These are phyloP conservation scores for Enteromius fasciolatus DNA, from an alignment of 2,797 vertebrate species.

Conservation along the genomic window DNA sequence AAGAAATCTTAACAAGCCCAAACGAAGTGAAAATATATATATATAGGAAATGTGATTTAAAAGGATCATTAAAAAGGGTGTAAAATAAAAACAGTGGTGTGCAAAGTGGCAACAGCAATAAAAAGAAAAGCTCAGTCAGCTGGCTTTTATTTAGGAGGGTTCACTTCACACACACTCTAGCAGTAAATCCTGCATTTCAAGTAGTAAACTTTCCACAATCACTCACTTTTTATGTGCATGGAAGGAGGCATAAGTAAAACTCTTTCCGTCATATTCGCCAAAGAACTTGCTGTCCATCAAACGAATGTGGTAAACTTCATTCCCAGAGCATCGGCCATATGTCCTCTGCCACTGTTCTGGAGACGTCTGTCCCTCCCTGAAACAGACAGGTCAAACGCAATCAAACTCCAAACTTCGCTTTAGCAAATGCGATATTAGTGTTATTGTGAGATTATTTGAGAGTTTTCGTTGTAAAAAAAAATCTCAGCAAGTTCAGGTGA, in stretches of 20 bases:
- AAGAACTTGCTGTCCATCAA: constrained; percentile 96
- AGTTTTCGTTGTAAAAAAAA: background rate
- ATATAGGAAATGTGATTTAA: background rate
- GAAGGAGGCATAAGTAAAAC: constrained; percentile 97
- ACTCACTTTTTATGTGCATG: constrained; percentile 98
- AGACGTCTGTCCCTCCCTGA: constrained; percentile 92
- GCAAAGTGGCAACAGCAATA: background rate
- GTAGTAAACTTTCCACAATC: background rate
- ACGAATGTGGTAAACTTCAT: constrained; percentile 96
- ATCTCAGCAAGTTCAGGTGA: background rate
- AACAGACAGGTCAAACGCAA: constrained; percentile 36
- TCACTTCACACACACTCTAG: background rate
- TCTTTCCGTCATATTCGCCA: constrained; percentile 95
- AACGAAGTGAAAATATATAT: too few species aligned
- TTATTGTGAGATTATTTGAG: background rate
- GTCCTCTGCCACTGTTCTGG: constrained; percentile 97
- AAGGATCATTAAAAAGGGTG: background rate
- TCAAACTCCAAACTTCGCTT: background rate
- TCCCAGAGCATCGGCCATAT: constrained; percentile 95
- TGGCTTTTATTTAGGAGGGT: background rate
- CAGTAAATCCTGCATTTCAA: background rate
- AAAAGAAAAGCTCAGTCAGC: background rate
- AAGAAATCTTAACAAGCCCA: background rate
- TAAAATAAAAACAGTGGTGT: background rate
- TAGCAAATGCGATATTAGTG: background rate